These are phyloP conservation scores for Pachypeltis micranthus DNA, from an alignment of 1,140 invertebrate genomes.

Conservation along the genomic window DNA sequence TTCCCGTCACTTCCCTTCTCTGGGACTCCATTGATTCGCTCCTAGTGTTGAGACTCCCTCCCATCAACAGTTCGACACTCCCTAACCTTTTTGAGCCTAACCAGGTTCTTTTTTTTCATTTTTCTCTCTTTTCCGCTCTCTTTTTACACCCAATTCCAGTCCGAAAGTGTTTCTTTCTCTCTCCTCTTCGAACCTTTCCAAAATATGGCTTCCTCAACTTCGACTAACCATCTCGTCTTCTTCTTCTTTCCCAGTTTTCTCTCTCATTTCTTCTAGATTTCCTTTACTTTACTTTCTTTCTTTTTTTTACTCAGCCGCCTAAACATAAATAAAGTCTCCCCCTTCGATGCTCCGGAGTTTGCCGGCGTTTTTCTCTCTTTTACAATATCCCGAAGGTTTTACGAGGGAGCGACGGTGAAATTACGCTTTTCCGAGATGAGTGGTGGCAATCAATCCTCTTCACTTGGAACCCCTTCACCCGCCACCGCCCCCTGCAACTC, in stretches of 20 bases:
- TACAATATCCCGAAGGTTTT: no score
- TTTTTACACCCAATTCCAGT: constrained; percentile 1
- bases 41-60: no score
- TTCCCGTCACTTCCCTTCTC: no score
- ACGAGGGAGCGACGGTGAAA: not conserved
- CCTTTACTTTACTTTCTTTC: not conserved
- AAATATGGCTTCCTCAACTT: constrained; percentile 8
- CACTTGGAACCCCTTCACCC: no score
- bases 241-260: not conserved
- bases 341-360: no score
- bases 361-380: no score
- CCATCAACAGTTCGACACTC: no score
- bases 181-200: not conserved
- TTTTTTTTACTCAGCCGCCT: not conserved
- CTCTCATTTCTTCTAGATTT: not conserved
- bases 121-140: not conserved
- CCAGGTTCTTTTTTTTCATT: no score
- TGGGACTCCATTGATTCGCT: no score
- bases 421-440: not conserved
- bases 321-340: no score
- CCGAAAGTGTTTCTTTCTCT: not conserved
- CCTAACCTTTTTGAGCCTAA: no score
- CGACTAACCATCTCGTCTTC: not conserved
- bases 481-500: no score
- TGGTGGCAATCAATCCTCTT: constrained; percentile 1